Evolutionary conservation across 2,113 vertebrate genomes (phyloP), one percentile per base, ranked within the genome.

Genomic region (Podocnemis expansa): DNA sequence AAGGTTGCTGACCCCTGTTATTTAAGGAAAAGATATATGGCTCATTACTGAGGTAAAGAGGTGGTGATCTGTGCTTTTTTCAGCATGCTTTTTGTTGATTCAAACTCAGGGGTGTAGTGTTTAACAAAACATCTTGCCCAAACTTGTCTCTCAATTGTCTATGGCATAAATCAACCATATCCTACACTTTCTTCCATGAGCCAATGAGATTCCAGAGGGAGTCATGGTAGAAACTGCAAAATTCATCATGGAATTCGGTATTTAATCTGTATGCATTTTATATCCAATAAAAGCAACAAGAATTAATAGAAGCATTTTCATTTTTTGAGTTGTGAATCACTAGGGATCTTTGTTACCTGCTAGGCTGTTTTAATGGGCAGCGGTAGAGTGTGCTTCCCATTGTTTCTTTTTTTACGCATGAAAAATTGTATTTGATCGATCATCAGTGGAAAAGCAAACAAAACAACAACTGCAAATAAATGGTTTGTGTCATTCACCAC

Each of bases 171-270:
- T 96, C 63, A 47, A 31, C 87, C 81, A 90, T 70, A 90, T 89
- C 38, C 58, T 76, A 76, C 10, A 3, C 87, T 85, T 89, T 91
- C 90, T 93, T 92, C 16, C 70, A 78, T 63, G 79, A 94, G 58
- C 92, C 84, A 92, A 27, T 45, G 82, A 89, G 94, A 94, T 67
- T 96, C 93, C 91, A 89, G 89, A 91, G 93, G 87, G 89, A 97
- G 95, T 90, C 91, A 92, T 1, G 27, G 82, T 67, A 95, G 85
- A 95, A 92, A 51, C 45, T 85, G 96, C 90, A 95, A 95, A 31
- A 13, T 78, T n/a, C n/a, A n/a, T n/a, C n/a, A n/a, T n/a, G n/a
- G n/a, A n/a, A n/a, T n/a, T n/a, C n/a, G n/a, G n/a, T n/a, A n/a
- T n/a, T 95, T 96, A 93, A 89, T 81, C 92, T 91, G 89, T 38